phyloP scores from a whole-genome alignment of 1,140 invertebrate genomes.

The Pachypsylla venusta region DNA sequence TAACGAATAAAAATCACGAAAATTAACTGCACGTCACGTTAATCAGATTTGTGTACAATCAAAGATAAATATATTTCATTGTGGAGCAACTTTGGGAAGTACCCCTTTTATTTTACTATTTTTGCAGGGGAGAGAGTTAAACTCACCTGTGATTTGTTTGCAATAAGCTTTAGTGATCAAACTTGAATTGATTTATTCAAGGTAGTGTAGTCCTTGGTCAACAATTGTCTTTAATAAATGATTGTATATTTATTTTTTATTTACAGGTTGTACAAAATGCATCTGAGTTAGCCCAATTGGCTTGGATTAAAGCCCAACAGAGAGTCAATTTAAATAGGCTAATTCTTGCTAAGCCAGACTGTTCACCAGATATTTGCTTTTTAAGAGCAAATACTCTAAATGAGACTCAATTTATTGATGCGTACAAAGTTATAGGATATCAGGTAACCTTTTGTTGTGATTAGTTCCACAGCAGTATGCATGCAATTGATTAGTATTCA shows the following conservation, averaged over 20 bases:
- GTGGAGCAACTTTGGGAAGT: too few relatives aligned
- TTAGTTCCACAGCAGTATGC: neutral
- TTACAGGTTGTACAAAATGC: constrained; percentile 41
- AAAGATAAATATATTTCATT: too few relatives aligned
- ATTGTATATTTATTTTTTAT: constrained; percentile 8
- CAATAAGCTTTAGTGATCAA: neutral
- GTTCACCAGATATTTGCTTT: constrained; percentile 55
- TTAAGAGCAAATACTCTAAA: constrained; percentile 60
- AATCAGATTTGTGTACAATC: too few relatives aligned
- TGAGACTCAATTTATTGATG: constrained; percentile 69
- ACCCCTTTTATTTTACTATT: too few relatives aligned
- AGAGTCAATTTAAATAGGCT: constrained; percentile 66
- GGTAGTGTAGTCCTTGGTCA: neutral
- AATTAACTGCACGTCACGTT: too few relatives aligned
- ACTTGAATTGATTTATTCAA: neutral
- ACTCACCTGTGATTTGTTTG: too few relatives aligned
- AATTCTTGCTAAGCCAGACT: constrained; percentile 55
- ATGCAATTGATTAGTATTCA: neutral
- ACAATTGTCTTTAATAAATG: neutral
- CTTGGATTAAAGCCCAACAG: constrained; percentile 82
- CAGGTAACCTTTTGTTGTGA: constrained; percentile 35
- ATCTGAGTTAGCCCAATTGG: constrained; percentile 52
- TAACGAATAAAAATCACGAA: too few relatives aligned
- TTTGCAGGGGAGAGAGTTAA: too few relatives aligned
- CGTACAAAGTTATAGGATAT: constrained; percentile 69